Base-by-base conservation (phyloP, 2,797 vertebrate genomes). In the Eospalax fontanierii region DNA sequence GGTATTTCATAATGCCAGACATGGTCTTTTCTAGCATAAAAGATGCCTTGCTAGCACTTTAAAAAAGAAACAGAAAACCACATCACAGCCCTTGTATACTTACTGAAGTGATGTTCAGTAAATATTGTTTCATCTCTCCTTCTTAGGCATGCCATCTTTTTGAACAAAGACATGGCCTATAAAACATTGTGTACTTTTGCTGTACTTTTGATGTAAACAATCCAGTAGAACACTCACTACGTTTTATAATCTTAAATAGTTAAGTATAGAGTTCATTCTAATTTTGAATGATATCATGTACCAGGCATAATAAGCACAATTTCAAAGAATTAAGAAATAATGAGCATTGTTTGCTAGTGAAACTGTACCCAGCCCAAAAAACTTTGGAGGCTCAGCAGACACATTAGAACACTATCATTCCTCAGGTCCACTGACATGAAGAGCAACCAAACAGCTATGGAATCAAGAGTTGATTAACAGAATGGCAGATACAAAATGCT, bases 21-120 rank as follows among this genome's bases (percentile, higher is more conserved):
- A 91, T 6, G 26, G 15, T 96, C 63, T 93, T 43, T 94, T 84
- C 11, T 75, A 65, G 50, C 30, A 85, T 78, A 89, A 95, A 91
- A 93, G 63, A 63, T 15, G 6, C 4, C 38, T 50, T 89, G 50
- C 6, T 66, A 71, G 26, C 4, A 83, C 66, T 80, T 92, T 21
- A 87, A 78, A 76, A 10, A 11, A 16, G 9, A 38, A 26, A 43
- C 71, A 66, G 66, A 70, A 76, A 84, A 30, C 40, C 28, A 76
- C 38, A 46, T 89, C 61, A 87, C 1, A 70, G 33, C 33, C 33
- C 61, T n/a, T 74, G 12, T 59, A 71, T 57, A 54, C 46, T 78
- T 84, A 78, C 2, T 19, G 14, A 71, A 63, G 28, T 70, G 1
- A 2, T 61, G 59, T 38, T 95, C 50, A 75, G 68, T 73, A 86